Conservation (phyloP, 1,140 invertebrate species). For the Whitmania pigra region DNA sequence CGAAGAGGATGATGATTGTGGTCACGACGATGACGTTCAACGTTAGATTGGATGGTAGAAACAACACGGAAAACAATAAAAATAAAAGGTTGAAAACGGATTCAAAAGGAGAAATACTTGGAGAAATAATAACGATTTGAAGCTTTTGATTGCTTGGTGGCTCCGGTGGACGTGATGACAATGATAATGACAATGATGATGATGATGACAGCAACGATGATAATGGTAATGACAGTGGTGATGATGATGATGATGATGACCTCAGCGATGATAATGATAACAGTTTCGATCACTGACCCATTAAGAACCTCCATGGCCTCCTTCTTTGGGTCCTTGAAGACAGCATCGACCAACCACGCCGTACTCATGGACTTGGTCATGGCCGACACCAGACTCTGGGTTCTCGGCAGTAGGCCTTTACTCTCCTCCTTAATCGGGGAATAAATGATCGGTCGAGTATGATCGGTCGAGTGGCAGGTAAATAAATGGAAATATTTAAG, state of each 20-base stretch:
- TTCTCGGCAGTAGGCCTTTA: not conserved
- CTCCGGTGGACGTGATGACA: too few relatives aligned
- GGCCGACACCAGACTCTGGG: slow-evolving; percentile 9
- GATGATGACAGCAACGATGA: not conserved
- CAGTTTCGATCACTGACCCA: not conserved
- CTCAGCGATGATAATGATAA: not conserved
- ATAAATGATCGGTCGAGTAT: too few relatives aligned
- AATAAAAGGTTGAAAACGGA: too few relatives aligned
- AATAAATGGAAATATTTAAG: too few relatives aligned
- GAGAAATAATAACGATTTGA: too few relatives aligned
- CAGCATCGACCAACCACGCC: not conserved
- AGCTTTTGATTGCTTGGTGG: too few relatives aligned
- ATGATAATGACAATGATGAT: not conserved
- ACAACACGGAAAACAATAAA: too few relatives aligned
- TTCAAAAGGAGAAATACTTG: too few relatives aligned
- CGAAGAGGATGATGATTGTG: not conserved
- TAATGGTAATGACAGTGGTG: not conserved
- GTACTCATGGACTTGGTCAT: slow-evolving; percentile 4
- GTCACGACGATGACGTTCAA: not conserved
- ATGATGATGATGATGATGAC: not conserved
- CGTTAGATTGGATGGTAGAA: not conserved
- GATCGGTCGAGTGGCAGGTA: too few relatives aligned
- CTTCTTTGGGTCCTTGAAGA: slow-evolving; percentile 7
- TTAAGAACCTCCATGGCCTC: not conserved
- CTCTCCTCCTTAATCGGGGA: not conserved